Conservation (phyloP, 2,797 vertebrate species). For the Enoplosus armatus region DNA sequence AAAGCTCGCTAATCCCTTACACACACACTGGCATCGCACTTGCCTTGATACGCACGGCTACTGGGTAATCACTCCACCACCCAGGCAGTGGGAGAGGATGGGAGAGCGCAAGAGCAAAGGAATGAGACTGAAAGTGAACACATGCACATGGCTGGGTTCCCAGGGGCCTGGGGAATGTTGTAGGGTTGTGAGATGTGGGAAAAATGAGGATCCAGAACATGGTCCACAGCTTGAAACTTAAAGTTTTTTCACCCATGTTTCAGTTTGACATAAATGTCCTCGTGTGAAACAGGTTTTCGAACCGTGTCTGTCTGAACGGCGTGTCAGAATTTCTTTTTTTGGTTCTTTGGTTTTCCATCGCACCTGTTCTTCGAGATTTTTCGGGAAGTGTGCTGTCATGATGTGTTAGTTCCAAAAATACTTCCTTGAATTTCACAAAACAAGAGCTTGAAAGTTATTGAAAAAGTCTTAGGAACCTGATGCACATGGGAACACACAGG, state of each 20-base stretch:
- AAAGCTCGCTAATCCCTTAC: slow-evolving; percentile 94
- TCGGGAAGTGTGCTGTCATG: not conserved
- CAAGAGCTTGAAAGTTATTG: not conserved
- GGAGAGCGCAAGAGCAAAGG: slow-evolving; percentile 81
- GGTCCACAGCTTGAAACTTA: not conserved
- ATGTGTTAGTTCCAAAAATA: not conserved
- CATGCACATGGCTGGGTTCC: slow-evolving; percentile 25
- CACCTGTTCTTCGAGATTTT: not conserved
- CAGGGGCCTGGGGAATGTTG: not conserved
- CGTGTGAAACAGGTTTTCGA: not conserved
- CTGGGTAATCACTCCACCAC: slow-evolving; percentile 91
- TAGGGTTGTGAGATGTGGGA: not conserved
- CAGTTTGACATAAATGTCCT: not conserved
- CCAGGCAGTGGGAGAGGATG: slow-evolving; percentile 89
- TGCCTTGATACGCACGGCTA: slow-evolving; percentile 77
- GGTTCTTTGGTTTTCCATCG: not conserved
- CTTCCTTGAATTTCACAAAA: not conserved
- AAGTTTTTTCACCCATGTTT: not conserved
- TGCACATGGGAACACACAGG: not conserved
- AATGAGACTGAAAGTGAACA: slow-evolving; percentile 75
- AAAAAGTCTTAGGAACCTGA: not conserved
- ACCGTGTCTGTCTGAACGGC: not conserved
- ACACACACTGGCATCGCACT: slow-evolving; percentile 89
- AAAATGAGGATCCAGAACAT: not conserved
- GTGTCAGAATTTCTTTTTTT: not conserved